Evolutionary conservation across 2,797 vertebrate species (phyloP).

Genomic region (Mormyrops boulengeri): DNA sequence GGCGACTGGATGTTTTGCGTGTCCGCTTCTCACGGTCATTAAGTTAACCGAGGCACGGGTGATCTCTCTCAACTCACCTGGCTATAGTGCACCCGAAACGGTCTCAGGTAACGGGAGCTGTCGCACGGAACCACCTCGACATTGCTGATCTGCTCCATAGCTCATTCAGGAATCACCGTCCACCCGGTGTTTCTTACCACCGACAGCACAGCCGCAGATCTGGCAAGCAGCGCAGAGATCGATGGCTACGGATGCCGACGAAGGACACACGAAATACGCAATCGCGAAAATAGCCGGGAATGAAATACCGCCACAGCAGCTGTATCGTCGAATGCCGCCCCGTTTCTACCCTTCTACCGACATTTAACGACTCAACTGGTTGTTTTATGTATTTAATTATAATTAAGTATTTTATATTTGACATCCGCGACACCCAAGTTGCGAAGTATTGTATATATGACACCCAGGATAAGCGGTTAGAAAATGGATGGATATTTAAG

Average conservation of each 20-base stretch:
- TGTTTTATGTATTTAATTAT: background rate
- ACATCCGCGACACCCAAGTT: background rate
- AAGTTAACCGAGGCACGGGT: conserved; percentile 26
- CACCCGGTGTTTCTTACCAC: conserved; percentile 50
- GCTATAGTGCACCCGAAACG: conserved; percentile 67
- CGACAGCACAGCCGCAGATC: conserved; percentile 36
- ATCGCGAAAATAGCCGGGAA: background rate
- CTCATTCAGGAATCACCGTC: conserved; percentile 39
- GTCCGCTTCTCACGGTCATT: conserved; percentile 35
- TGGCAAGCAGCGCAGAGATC: conserved; percentile 25
- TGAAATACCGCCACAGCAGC: background rate
- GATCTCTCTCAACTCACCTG: conserved; percentile 58
- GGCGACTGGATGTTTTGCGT: conserved; percentile 29
- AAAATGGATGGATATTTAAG: background rate
- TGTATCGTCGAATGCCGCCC: background rate
- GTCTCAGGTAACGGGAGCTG: conserved; percentile 72
- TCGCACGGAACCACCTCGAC: conserved; percentile 71
- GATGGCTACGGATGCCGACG: conserved; percentile 41
- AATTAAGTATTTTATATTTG: background rate
- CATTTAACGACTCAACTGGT: background rate
- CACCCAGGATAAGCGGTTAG: background rate
- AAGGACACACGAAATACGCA: conserved; percentile 31
- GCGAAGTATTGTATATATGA: background rate
- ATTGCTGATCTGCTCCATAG: conserved; percentile 72
- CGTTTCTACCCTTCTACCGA: background rate